phyloP scores from a whole-genome alignment of 2,888 invertebrate species.

The Coecobrya sp. region DNA sequence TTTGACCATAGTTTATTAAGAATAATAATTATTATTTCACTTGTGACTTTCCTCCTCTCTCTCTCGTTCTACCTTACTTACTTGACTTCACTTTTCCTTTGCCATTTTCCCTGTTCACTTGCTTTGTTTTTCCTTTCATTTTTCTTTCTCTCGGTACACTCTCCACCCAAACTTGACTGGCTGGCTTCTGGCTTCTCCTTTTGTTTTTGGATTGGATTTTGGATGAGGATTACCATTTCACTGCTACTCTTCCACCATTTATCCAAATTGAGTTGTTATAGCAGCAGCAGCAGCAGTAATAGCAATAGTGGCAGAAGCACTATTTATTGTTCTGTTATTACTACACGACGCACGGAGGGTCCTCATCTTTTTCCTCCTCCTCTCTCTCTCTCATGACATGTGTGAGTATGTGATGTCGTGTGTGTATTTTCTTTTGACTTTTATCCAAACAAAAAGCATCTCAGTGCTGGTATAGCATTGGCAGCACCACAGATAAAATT shows the following conservation, averaged over 20 bases:
- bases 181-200: background rate
- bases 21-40: background rate
- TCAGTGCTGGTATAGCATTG: background rate
- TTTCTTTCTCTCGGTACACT: background rate
- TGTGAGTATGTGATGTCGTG: conserved; percentile 48
- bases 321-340: conserved; percentile 1
- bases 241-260: background rate
- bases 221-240: background rate
- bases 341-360: background rate
- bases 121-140: background rate
- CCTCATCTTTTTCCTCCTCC: background rate
- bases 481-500: conserved; percentile 28
- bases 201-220: conserved; percentile 10
- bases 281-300: background rate
- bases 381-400: conserved; percentile 34
- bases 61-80: conserved; percentile 1
- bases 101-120: conserved; percentile 4
- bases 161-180: background rate
- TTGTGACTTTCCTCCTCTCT: background rate
- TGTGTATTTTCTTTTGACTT: conserved; percentile 43
- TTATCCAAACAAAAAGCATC: conserved; percentile 38
- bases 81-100: conserved; percentile 2
- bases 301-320: background rate
- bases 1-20: background rate
- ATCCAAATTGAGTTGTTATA: conserved; percentile 22